Base-by-base conservation (phyloP, 2,113 vertebrate genomes). In the Xerus inauris region DNA sequence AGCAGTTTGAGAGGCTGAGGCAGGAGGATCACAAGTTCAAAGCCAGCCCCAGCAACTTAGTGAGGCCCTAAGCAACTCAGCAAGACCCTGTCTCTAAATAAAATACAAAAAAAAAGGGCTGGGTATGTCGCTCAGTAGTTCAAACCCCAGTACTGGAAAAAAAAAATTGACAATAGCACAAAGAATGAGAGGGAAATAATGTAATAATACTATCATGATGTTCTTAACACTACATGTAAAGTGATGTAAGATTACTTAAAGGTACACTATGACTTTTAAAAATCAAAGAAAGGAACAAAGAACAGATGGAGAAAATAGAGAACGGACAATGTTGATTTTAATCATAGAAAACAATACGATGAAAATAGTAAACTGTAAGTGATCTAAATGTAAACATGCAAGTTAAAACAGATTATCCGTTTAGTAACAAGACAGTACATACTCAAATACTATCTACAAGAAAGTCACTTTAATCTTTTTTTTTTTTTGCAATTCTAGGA, bases 261-360 rank as follows among this genome's bases (percentile, higher is more conserved):
- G 65, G 30, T 59, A 51, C 13, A 64, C 49, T 75, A 8, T 86
- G 35, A 51, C 42, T 32, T 71, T 30, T 8, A 24, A 32, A n/a
- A 80, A 91, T 6, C 30, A 82, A 35, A 82, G n/a, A 76, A 62
- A 35, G n/a, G 5, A 92, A 90, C 14, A 91, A 83, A 90, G 30
- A 94, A 67, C 57, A 86, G 54, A 40, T 90, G 38, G 54, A 49
- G 65, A 94, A 89, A 93, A 6, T 57, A 75, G 30, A 84, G 26
- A 92, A 73, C 35, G 90, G 76, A 45, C 67, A 92, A 38, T 49
- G 8, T 38, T 8, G 17, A 47, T 88, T 96, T 94, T 85, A 80
- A 69, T 79, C 42, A 17, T 38, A 67, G 82, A 11, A 42, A 42
- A 87, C 59, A 82, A 47, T 84, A 82, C 72, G 32, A 42, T 85